Evolutionary conservation across 1,140 invertebrate species (phyloP).

Genomic region (Matsumurasca onukii): DNA sequence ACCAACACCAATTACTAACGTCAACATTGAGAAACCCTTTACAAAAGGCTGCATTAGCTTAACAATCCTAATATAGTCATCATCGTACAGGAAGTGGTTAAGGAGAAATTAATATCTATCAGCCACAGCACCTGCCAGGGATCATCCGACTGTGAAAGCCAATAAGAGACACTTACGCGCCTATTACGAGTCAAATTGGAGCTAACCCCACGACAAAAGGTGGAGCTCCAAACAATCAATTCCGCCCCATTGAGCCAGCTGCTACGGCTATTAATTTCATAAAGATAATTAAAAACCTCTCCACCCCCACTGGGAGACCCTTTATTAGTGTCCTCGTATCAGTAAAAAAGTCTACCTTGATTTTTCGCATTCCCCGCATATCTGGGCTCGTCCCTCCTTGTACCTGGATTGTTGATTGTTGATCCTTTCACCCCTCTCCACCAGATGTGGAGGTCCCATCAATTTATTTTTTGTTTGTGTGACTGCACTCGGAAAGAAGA

Average conservation of each 20-base stretch:
- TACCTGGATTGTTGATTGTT: no score
- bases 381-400: no score
- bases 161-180: constrained; percentile 11
- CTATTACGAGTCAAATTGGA: constrained; percentile 23
- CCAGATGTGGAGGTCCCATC: no score
- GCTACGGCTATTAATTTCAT: constrained; percentile 15
- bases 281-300: constrained; percentile 22
- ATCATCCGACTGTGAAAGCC: constrained; percentile 12
- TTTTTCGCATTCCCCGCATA: constrained; percentile 13
- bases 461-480: no score
- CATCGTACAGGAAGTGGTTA: constrained; percentile 3
- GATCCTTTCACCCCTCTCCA: no score
- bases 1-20: no score
- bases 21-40: no score
- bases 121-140: constrained; percentile 7
- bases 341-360: constrained; percentile 7
- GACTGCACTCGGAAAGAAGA: no score
- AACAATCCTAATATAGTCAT: no score
- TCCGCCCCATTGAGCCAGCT: constrained; percentile 22
- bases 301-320: constrained; percentile 1
- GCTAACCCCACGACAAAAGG: constrained; percentile 18
- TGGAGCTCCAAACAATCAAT: constrained; percentile 21
- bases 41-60: no score
- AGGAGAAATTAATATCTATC: constrained; percentile 25
- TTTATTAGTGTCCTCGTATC: constrained; percentile 12